Evolutionary conservation across 2,113 vertebrate genomes (phyloP).

Genomic region (Monopterus albus): DNA sequence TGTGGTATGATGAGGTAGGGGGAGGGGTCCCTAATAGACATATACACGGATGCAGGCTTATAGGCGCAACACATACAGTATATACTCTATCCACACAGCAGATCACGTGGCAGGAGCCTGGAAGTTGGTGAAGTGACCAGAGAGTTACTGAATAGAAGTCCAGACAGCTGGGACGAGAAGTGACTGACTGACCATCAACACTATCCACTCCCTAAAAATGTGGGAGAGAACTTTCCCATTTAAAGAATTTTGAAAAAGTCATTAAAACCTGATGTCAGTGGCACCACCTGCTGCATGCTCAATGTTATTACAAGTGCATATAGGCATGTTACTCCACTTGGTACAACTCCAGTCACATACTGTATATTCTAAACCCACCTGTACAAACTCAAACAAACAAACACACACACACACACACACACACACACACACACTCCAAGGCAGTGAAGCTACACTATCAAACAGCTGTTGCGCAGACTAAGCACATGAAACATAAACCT

Average conservation of each 20-base stretch:
- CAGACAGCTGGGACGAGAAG: background rate
- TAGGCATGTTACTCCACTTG: background rate
- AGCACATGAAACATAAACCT: conserved; percentile 55
- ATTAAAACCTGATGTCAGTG: background rate
- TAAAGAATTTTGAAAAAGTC: too few relatives aligned
- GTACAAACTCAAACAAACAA: background rate
- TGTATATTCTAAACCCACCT: conserved; percentile 20
- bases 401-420: background rate
- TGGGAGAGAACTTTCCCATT: too few relatives aligned
- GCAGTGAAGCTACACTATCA: conserved; percentile 72
- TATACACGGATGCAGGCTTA: conserved; percentile 12
- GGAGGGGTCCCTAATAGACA: conserved; percentile 11
- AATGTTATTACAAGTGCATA: conserved; percentile 24
- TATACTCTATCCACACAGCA: conserved; percentile 18
- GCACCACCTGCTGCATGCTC: conserved; percentile 45
- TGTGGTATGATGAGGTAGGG: conserved; percentile 60
- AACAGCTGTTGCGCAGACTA: conserved; percentile 49
- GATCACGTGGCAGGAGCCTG: conserved; percentile 9
- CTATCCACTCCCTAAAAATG: background rate
- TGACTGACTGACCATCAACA: too few relatives aligned
- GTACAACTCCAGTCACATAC: background rate
- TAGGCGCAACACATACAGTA: conserved; percentile 27
- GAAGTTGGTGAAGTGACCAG: background rate
- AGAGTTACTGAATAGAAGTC: conserved; percentile 5
- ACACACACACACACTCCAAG: conserved; percentile 41